These are phyloP conservation scores for Cecidostiba fungosa DNA, from an alignment of 2,888 invertebrate genomes.

Conservation along the genomic window DNA sequence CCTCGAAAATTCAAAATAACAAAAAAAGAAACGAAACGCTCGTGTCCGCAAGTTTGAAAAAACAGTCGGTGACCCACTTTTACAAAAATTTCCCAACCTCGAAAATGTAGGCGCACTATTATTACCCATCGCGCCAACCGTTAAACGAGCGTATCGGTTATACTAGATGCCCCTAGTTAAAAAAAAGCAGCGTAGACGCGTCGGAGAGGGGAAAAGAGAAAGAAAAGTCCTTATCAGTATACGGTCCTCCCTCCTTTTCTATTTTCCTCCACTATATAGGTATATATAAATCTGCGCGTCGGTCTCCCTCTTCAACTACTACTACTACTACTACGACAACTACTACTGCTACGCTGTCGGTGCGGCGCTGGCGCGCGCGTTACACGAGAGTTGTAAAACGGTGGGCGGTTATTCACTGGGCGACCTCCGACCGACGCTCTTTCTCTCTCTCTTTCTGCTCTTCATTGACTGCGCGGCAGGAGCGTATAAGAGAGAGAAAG, in stretches of 20 bases:
- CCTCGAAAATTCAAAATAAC: not conserved
- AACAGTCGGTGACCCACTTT: not conserved
- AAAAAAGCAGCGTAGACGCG: too few relatives aligned
- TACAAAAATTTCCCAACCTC: not conserved
- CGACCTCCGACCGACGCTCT: constrained; percentile 54
- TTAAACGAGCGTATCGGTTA: too few relatives aligned
- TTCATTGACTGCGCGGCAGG: constrained; percentile 44
- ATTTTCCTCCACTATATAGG: not conserved
- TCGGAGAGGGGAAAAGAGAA: too few relatives aligned
- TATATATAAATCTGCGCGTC: not conserved
- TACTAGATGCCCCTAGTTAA: too few relatives aligned
- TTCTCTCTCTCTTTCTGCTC: constrained; percentile 59
- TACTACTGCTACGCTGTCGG: too few relatives aligned
- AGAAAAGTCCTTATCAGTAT: not conserved
- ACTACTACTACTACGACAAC: not conserved
- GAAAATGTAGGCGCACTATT: not conserved
- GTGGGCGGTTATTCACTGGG: constrained; percentile 52
- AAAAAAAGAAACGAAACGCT: not conserved
- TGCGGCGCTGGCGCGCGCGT: constrained; percentile 25
- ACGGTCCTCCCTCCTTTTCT: not conserved
- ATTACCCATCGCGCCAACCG: not conserved
- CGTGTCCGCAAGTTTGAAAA: not conserved
- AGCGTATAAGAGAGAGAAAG: not conserved
- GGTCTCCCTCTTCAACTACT: not conserved
- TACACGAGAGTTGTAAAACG: constrained; percentile 55